These are phyloP conservation scores for Diprion similis DNA, from an alignment of 1,140 invertebrate species.

Conservation along the genomic window DNA sequence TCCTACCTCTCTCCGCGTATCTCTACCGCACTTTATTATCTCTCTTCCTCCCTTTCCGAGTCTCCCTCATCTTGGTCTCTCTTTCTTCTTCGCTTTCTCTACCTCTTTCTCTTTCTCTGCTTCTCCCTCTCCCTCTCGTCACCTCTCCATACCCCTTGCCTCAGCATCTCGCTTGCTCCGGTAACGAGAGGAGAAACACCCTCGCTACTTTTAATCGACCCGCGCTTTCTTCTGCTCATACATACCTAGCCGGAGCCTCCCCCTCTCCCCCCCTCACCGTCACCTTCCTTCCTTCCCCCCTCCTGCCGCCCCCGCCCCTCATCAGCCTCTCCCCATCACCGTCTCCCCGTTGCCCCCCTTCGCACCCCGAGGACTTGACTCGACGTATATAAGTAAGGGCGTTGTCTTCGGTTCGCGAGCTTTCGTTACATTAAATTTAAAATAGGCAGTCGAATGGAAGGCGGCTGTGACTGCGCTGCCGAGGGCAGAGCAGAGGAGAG, in stretches of 20 bases:
- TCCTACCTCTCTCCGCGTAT: conserved; percentile 21
- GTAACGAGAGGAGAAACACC: conserved; percentile 64
- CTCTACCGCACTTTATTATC: conserved; percentile 29
- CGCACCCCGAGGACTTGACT: conserved; percentile 19
- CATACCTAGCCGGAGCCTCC: conserved; percentile 49
- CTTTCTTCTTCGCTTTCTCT: conserved; percentile 13
- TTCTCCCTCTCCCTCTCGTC: conserved; percentile 21
- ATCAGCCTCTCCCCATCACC: conserved; percentile 16
- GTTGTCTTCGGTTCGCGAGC: conserved; percentile 56
- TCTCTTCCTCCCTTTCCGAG: conserved; percentile 26
- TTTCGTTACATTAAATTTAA: conserved; percentile 4
- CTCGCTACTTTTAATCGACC: conserved; percentile 65
- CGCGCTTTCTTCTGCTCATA: conserved; percentile 64
- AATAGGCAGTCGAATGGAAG: conserved; percentile 5
- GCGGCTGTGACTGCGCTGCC: neutral
- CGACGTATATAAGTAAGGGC: conserved; percentile 61
- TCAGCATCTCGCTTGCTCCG: conserved; percentile 27
- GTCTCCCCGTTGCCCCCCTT: conserved; percentile 19
- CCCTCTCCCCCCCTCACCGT: conserved; percentile 25
- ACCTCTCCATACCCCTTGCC: conserved; percentile 8
- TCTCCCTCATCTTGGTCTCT: neutral
- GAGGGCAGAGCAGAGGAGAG: neutral
- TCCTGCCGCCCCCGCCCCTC: conserved; percentile 17
- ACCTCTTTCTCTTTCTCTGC: conserved; percentile 33
- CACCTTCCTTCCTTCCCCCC: conserved; percentile 39